Percentiles rank a stretch among this genome's conserved stretches.
Evolutionary conservation across 2,113 vertebrate species (phyloP).

Genomic region (Cheirogaleus medius): DNA sequence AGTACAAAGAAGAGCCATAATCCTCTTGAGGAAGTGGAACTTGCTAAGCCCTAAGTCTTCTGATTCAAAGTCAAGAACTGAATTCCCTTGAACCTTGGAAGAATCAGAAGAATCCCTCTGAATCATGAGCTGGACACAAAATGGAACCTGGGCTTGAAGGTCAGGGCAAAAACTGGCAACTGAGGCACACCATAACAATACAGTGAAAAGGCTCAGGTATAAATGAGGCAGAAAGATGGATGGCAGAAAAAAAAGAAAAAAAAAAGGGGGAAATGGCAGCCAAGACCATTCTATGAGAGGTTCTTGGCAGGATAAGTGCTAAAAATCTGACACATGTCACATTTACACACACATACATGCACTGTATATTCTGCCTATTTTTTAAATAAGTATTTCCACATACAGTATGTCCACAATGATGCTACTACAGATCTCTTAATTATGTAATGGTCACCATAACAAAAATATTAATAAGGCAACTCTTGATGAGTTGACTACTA

Average conservation of each 20-base stretch:
- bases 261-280: background rate
- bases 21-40: background rate
- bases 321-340: background rate
- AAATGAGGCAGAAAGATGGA: background rate
- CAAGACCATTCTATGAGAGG: background rate
- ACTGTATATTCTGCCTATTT: background rate
- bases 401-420: background rate
- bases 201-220: background rate
- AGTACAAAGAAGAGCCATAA: background rate
- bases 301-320: background rate
- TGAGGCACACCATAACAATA: rapidly evolving
- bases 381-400: background rate
- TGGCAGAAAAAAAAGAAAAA: background rate
- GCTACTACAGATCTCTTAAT: background rate
- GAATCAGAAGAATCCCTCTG: background rate
- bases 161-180: background rate
- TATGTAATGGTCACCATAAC: background rate
- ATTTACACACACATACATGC: background rate
- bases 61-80: background rate
- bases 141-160: background rate
- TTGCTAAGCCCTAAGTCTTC: background rate
- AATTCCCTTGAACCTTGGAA: background rate
- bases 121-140: background rate
- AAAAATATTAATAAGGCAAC: background rate
- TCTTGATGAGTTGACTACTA: background rate